Percentiles rank a stretch among this genome's conserved stretches.
phyloP scores from a whole-genome alignment of 2,113 vertebrate genomes.

The Scytalopus superciliaris region DNA sequence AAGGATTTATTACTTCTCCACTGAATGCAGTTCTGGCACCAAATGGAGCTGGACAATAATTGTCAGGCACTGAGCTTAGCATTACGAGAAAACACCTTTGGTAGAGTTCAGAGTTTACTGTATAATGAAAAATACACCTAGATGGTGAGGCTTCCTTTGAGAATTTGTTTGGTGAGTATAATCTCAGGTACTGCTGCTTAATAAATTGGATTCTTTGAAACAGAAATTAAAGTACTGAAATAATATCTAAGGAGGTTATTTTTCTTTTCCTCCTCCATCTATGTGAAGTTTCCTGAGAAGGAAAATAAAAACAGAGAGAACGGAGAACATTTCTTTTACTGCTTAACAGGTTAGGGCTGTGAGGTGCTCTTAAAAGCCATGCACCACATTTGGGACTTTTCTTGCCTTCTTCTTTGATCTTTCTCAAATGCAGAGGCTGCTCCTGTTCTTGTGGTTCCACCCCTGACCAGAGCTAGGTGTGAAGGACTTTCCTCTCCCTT shows the following conservation, averaged over 20 bases:
- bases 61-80: constrained; percentile 26
- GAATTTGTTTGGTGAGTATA: constrained; percentile 48
- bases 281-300: background rate
- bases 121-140: constrained; percentile 55
- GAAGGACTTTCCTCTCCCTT: background rate
- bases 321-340: background rate
- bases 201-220: constrained; percentile 58
- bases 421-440: background rate
- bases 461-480: rapidly evolving
- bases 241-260: background rate
- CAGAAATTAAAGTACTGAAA: constrained; percentile 39
- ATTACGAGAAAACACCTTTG: constrained; percentile 48
- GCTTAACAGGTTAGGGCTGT: background rate
- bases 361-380: background rate
- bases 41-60: constrained; percentile 20
- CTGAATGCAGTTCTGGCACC: constrained; percentile 36
- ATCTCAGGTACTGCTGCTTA: constrained; percentile 51
- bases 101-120: background rate
- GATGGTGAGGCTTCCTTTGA: constrained; percentile 48
- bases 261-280: background rate
- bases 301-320: background rate
- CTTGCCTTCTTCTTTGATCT: background rate
- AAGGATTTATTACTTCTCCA: constrained; percentile 46
- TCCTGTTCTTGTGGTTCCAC: background rate
- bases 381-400: background rate